A percentile compares a stretch with the other conserved stretches of the same genome.
phyloP scores from a whole-genome alignment of 1,140 invertebrate species.

The Parapsyche elsis region DNA sequence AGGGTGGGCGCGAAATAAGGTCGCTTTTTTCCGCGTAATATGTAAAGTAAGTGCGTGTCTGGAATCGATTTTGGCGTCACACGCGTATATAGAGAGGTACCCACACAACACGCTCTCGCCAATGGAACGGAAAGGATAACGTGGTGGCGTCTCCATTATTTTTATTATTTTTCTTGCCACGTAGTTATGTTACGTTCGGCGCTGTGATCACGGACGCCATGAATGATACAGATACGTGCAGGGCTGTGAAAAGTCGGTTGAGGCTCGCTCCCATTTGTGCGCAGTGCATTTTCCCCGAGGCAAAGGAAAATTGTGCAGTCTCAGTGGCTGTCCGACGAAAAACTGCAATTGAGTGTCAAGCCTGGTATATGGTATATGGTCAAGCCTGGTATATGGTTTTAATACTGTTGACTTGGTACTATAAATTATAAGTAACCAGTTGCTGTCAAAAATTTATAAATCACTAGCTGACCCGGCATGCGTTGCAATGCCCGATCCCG shows the following conservation, averaged over 20 bases:
- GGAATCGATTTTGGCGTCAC: slow-evolving; percentile 46
- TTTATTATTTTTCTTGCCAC: slow-evolving; percentile 53
- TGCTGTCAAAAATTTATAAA: too few species aligned
- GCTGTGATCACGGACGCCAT: slow-evolving; percentile 12
- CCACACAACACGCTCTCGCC: neutral
- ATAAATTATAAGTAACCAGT: too few species aligned
- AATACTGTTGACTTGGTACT: too few species aligned
- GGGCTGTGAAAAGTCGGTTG: neutral
- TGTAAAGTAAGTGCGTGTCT: slow-evolving; percentile 48
- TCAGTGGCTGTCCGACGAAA: too few species aligned
- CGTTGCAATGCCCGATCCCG: too few species aligned
- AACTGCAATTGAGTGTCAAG: too few species aligned
- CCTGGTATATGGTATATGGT: too few species aligned
- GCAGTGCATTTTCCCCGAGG: too few species aligned
- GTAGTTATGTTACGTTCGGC: slow-evolving; percentile 38
- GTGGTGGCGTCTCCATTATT: slow-evolving; percentile 50
- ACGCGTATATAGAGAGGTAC: neutral
- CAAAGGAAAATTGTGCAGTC: too few species aligned
- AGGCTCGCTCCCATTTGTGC: too few species aligned
- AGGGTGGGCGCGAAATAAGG: slow-evolving; percentile 11
- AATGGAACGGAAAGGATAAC: slow-evolving; percentile 48
- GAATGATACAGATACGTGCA: neutral
- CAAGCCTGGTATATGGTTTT: too few species aligned
- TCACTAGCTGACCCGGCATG: too few species aligned
- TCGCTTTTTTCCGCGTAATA: slow-evolving; percentile 37